Conservation (phyloP, 2,797 vertebrate species). For the Sebastes steindachneri region DNA sequence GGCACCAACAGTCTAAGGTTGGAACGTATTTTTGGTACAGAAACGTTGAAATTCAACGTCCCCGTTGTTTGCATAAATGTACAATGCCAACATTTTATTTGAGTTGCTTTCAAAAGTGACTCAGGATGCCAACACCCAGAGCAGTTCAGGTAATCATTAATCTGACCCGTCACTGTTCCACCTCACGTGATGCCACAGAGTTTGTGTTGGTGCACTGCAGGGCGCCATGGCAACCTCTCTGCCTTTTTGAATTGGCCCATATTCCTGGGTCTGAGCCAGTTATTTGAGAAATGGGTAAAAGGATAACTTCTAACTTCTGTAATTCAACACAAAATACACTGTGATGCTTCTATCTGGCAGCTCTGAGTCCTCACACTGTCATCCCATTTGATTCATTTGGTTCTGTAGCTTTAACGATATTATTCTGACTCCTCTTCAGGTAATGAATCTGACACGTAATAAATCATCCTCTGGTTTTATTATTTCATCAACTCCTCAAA, state of each 20-base stretch:
- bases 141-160: constrained; percentile 6
- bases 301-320: not conserved
- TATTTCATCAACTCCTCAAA: not conserved
- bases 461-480: not conserved
- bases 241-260: not conserved
- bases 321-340: not conserved
- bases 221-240: not conserved
- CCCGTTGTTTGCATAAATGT: not conserved
- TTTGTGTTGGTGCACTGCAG: not conserved
- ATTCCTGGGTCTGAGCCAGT: not conserved
- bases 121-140: not conserved
- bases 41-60: not conserved
- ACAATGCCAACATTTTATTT: not conserved
- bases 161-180: not conserved
- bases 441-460: not conserved
- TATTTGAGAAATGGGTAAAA: not conserved
- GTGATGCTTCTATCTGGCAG: not conserved
- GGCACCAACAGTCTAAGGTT: too few species aligned
- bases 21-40: too few species aligned
- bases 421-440: not conserved
- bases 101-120: not conserved
- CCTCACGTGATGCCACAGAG: not conserved
- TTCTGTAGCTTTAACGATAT: not conserved
- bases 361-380: not conserved
- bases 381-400: not conserved